phyloP scores from a whole-genome alignment of 2,113 vertebrate genomes.

The Scomber japonicus region DNA sequence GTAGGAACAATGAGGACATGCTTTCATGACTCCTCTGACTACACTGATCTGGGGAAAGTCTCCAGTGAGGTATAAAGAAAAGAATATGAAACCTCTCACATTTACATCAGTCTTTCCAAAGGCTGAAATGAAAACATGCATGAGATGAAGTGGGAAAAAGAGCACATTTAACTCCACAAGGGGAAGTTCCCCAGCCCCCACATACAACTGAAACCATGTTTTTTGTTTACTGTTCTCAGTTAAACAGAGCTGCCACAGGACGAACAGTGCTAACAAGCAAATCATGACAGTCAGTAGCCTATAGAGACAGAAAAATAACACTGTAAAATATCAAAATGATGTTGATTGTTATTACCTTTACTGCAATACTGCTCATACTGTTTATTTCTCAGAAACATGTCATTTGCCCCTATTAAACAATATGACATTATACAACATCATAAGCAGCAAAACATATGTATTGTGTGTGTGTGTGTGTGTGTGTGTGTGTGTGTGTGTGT shows the following conservation, averaged over 20 bases:
- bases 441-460: neutral
- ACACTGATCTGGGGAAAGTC: slow-evolving; percentile 46
- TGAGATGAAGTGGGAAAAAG: slow-evolving; percentile 37
- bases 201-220: slow-evolving; percentile 19
- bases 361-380: neutral
- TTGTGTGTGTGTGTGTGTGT: no score
- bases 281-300: slow-evolving; percentile 24
- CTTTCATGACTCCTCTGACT: slow-evolving; percentile 51
- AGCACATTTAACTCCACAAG: neutral
- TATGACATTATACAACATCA: neutral
- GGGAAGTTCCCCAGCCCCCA: slow-evolving; percentile 44
- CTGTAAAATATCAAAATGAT: neutral
- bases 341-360: neutral
- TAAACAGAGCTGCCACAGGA: neutral
- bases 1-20: neutral
- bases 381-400: slow-evolving; percentile 53
- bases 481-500: neutral
- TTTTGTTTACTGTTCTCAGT: neutral
- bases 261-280: slow-evolving; percentile 34
- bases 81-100: slow-evolving; percentile 49
- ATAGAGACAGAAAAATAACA: neutral
- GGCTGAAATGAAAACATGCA: slow-evolving; percentile 41
- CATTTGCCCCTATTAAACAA: slow-evolving; percentile 13
- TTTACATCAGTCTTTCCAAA: slow-evolving; percentile 62
- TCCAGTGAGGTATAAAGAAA: slow-evolving; percentile 32